Base-by-base conservation (phyloP, 2,113 vertebrate genomes). In the Harpagus bidentatus region DNA sequence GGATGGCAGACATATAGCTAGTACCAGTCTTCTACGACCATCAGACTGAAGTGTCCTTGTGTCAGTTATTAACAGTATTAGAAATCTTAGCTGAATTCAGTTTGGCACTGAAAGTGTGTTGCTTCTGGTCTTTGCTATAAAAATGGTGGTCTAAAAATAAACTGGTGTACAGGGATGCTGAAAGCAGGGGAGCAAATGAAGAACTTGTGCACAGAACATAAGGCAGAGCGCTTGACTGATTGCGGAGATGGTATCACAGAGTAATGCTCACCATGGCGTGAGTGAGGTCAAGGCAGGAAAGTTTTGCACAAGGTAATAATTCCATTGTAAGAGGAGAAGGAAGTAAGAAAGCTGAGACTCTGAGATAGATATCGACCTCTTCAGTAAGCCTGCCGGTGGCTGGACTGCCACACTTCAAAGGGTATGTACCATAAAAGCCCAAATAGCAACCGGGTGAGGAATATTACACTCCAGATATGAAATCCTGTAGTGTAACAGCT, bases 131-230 rank as follows among this genome's bases (percentile, higher is more conserved):
- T 95, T 59, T 78, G 94, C 86, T 93, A 13, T 95, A 78, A 93
- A 94, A 96, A 87, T 25, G 77, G 83, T 28, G 28, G 4, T 43
- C 90, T 96, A 79, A 95, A 96, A 97, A 94, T 94, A 96, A 89
- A 52, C 77, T 23, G 77, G 34, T 1, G 3, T 82, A 31, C 20
- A 25, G 72, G 83, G 45, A 77, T 80, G 83, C 77, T 95, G 86
- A 32, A 83, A 52, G 72, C 80, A 50, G 91, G 69, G 77, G 77
- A 93, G 86, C 61, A 50, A 71, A 55, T 10, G 38, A 91, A 58
- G 85, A 73, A 59, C 32, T 58, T 22, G 52, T 45, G 80, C 17
- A 4, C 1, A 6, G 82, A 85, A 32, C 80, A n/a, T 23, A 82
- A 72, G 86, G 76, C 63, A 59, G 38, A 71, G 26, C 2, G 3